phyloP scores from a whole-genome alignment of 2,113 vertebrate genomes.

The Brachypteracias leptosomus region DNA sequence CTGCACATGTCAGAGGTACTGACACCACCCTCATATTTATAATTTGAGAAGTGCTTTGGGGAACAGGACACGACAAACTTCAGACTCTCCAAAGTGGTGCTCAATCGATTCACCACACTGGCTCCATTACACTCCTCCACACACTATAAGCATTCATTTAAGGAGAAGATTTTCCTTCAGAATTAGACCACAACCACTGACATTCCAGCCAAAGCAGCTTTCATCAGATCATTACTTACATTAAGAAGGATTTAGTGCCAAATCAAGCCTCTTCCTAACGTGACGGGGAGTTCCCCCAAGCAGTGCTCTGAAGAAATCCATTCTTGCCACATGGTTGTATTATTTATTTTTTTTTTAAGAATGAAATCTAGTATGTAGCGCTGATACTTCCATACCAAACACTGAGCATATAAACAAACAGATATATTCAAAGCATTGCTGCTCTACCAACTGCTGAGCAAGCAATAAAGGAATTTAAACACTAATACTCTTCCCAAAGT shows the following conservation, averaged over 20 bases:
- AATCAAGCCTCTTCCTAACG: conserved; percentile 31
- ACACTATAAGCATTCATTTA: neutral
- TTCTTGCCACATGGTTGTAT: neutral
- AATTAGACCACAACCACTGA: conserved; percentile 41
- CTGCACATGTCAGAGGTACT: neutral
- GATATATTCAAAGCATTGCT: neutral
- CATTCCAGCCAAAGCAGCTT: conserved; percentile 60
- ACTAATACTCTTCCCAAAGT: neutral
- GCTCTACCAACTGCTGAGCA: neutral
- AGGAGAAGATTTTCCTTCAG: conserved; percentile 34
- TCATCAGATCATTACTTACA: conserved; percentile 55
- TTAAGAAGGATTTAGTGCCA: conserved; percentile 50
- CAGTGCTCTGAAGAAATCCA: conserved; percentile 14
- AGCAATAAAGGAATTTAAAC: neutral
- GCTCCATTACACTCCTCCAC: neutral
- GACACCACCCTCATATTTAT: neutral
- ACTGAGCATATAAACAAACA: neutral
- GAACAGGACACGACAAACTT: neutral
- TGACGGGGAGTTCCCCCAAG: conserved; percentile 19
- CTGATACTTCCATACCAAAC: neutral
- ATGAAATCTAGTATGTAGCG: neutral
- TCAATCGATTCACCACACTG: neutral
- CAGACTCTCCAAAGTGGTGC: neutral
- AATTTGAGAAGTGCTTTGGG: neutral
- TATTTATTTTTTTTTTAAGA: conserved; percentile 5